Conservation (phyloP, 2,888 invertebrate genomes). For the Eristalis tenax region DNA sequence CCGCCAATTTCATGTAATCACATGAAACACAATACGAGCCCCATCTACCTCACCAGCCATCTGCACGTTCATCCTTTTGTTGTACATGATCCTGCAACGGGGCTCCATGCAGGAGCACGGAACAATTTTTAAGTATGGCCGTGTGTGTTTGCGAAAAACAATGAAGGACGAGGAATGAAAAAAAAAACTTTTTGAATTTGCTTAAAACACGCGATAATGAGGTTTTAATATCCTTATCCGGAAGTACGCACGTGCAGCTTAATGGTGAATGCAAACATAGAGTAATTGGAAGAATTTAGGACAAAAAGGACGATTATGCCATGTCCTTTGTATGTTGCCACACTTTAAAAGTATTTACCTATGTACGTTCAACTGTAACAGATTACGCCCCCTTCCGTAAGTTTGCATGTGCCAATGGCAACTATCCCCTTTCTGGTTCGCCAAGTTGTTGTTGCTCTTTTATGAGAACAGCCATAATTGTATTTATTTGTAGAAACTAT, state of each 20-base stretch:
- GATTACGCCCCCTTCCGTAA: background rate
- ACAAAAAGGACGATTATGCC: conserved; percentile 28
- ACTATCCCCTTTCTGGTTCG: conserved; percentile 5
- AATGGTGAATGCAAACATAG: conserved; percentile 13
- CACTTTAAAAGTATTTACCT: conserved; percentile 26
- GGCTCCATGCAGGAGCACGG: conserved; percentile 8
- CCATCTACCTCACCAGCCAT: background rate
- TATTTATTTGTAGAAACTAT: background rate
- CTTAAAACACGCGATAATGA: conserved; percentile 62
- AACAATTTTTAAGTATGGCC: conserved; percentile 36
- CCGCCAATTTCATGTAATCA: conserved; percentile 48
- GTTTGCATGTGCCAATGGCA: conserved; percentile 5
- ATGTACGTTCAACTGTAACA: background rate
- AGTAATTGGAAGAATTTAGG: conserved; percentile 5
- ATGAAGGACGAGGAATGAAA: background rate
- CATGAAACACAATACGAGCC: conserved; percentile 19
- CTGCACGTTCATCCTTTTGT: conserved; percentile 47
- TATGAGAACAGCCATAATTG: background rate
- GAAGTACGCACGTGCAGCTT: conserved; percentile 26
- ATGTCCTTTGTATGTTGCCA: background rate
- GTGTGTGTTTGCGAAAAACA: conserved; percentile 5
- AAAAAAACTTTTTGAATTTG: conserved; percentile 55
- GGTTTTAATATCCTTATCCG: conserved; percentile 56
- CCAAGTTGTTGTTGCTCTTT: background rate
- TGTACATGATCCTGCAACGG: conserved; percentile 43